Percentiles rank a stretch among this genome's conserved stretches.
Evolutionary conservation across 2,888 invertebrate species (phyloP).

Genomic region (Polydrusus tereticollis): DNA sequence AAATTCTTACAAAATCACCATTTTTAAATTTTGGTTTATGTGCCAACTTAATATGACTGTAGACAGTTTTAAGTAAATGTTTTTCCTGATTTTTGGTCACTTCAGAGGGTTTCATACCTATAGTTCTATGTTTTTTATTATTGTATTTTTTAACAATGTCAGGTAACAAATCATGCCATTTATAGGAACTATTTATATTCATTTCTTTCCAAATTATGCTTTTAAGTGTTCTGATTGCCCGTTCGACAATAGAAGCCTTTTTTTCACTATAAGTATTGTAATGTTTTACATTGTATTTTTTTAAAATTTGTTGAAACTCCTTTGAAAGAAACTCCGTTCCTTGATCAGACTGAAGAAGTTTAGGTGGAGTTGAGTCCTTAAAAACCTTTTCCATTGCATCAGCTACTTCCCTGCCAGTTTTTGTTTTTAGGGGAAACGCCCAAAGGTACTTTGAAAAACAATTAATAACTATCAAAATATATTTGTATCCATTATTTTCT

Average conservation of each 20-base stretch:
- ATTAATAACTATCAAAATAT: constrained; percentile 60
- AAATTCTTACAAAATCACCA: not conserved
- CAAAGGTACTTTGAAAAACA: constrained; percentile 62
- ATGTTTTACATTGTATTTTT: constrained; percentile 3
- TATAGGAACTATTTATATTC: not conserved
- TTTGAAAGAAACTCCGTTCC: no score
- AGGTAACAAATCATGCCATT: not conserved
- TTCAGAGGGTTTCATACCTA: not conserved
- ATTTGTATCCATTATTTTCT: constrained; percentile 58
- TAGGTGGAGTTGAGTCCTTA: not conserved
- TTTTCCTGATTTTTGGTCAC: constrained; percentile 4
- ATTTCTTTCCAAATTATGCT: not conserved
- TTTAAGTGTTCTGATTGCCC: not conserved
- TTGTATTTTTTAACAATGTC: not conserved
- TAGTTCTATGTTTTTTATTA: constrained; percentile 11
- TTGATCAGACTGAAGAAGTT: not conserved
- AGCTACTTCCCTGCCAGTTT: constrained; percentile 55
- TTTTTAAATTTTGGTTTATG: no score
- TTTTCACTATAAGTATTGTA: not conserved
- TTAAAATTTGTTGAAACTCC: not conserved
- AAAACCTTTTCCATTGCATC: constrained; percentile 31
- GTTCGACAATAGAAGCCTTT: not conserved
- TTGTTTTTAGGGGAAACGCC: constrained; percentile 58
- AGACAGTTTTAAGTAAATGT: not conserved
- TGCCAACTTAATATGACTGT: not conserved